These are phyloP conservation scores for Nibea coibor DNA, from an alignment of 2,113 vertebrate species.

Conservation along the genomic window DNA sequence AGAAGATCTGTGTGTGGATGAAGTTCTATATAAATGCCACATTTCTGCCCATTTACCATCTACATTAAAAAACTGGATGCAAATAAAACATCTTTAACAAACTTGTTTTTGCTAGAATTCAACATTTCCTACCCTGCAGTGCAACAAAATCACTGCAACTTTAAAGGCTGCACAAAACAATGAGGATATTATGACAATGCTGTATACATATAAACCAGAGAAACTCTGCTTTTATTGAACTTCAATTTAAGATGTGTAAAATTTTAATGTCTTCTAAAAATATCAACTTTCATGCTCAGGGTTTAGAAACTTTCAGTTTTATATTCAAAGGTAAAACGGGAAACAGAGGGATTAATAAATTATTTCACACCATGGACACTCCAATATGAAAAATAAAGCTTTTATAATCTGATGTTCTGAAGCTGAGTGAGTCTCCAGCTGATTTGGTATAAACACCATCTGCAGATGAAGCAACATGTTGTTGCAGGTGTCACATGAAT, in stretches of 20 bases:
- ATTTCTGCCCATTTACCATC: background rate
- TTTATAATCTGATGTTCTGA: background rate
- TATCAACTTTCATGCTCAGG: background rate
- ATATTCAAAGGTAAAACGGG: background rate
- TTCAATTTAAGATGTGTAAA: too few relatives aligned
- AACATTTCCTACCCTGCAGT: too few relatives aligned
- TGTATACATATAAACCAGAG: too few relatives aligned
- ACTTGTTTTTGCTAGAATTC: background rate
- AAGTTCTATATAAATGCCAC: background rate
- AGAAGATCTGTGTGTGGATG: background rate
- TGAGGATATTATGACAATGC: too few relatives aligned
- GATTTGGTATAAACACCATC: slow-evolving; percentile 13
- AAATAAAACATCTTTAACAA: background rate
- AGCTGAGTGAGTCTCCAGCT: background rate
- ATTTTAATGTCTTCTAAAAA: too few relatives aligned
- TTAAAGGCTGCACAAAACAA: too few relatives aligned
- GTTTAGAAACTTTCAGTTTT: background rate
- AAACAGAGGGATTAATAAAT: too few relatives aligned
- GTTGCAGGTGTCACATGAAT: slow-evolving; percentile 12
- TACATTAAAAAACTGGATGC: background rate
- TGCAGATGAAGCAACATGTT: slow-evolving; percentile 3
- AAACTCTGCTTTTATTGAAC: too few relatives aligned
- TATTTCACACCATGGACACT: background rate
- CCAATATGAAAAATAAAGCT: background rate
- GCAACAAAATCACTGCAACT: too few relatives aligned